Base-by-base conservation (phyloP, 2,113 vertebrate genomes). In the Trematomus loennbergii region DNA sequence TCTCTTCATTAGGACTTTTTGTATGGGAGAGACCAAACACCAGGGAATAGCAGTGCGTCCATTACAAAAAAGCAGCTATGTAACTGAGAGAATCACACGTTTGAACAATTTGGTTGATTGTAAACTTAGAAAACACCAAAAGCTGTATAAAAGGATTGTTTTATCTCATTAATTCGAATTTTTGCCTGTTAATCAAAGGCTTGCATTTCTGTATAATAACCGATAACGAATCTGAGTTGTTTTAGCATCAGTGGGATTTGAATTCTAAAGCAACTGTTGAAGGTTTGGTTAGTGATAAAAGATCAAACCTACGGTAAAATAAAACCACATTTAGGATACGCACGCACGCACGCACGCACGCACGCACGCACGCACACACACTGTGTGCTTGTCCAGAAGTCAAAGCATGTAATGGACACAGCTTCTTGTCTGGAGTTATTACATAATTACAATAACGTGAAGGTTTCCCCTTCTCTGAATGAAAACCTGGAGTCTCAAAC, bases 401-500 rank as follows among this genome's bases (percentile, higher is more conserved):
- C 29, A 29, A 29, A 29, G 29, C 29, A 29, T 29, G 29, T 29
- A 29, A 29, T 29, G 29, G 29, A 29, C 22, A 22, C 29, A 29
- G 29, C 29, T 29, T 29, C 29, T 29, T 29, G 3, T 29, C 29
- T 29, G 29, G 29, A 29, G 50, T 65, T 60, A 12, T 64, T 33
- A 54, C 17, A 17, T 67, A 66, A 40, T 75, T 52, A 71, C 57
- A 72, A 72, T 45, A 74, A 53, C n/a, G 22, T 53, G 36, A 72
- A 50, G 61, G 8, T 48, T 75, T 57, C 40, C 54, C 48, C 67
- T 7, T 62, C 75, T 81, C 46, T 53, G 58, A 83, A 83, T 67
- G 22, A 88, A 88, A 86, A 70, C 76, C 68, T 60, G 22, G 13
- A 74, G 68, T 70, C 57, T 78, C 50, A 58, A 69, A 79, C 79